Evolutionary conservation across 2,797 vertebrate genomes (phyloP).

Genomic region (Tangara arthus): DNA sequence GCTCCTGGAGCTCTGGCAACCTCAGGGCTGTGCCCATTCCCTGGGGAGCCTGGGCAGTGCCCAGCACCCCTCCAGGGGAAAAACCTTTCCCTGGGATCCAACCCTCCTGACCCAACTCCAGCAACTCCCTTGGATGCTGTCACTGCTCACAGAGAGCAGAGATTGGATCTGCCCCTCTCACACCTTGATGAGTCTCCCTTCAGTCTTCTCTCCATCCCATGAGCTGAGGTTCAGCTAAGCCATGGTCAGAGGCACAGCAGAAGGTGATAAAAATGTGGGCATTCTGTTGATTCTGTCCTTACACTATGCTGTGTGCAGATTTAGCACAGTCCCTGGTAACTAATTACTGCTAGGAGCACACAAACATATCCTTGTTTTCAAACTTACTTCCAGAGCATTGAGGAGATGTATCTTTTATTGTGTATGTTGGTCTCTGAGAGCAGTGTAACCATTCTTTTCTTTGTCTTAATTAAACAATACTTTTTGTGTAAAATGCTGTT

Average conservation of each 20-base stretch:
- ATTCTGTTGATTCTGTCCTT: background rate
- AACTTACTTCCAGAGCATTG: too few species aligned
- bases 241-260: background rate
- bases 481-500: background rate
- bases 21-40: accelerated
- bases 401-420: background rate
- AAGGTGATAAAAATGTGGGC: background rate
- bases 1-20: background rate
- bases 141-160: background rate
- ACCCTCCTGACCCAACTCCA: background rate
- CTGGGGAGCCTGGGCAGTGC: background rate
- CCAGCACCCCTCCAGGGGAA: background rate
- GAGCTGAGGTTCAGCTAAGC: background rate
- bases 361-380: background rate
- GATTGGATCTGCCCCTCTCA: background rate
- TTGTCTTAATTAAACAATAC: background rate
- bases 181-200: background rate
- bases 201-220: background rate
- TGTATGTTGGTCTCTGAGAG: background rate
- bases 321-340: background rate
- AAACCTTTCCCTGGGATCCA: background rate
- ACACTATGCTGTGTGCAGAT: background rate
- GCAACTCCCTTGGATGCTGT: accelerated
- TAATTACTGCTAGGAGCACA: background rate
- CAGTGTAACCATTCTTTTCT: background rate